A percentile compares a stretch with the other conserved stretches of the same genome.
phyloP scores from a whole-genome alignment of 1,140 invertebrate species.

The Leptestheria dahalacensis region DNA sequence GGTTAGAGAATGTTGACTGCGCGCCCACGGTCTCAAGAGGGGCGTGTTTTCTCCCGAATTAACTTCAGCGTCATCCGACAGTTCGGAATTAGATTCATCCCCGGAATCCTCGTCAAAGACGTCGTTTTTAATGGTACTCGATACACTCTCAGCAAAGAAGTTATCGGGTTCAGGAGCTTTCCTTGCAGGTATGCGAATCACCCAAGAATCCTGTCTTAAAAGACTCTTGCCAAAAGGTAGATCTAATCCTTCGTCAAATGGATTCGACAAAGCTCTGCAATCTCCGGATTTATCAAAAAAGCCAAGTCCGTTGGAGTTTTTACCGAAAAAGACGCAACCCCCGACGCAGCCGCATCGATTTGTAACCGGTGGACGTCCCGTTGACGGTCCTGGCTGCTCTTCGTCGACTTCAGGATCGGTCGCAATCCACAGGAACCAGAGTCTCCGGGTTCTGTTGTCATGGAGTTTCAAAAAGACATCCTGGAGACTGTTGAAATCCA shows the following conservation, averaged over 20 bases:
- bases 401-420: constrained; percentile 30
- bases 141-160: constrained; percentile 36
- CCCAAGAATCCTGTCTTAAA: constrained; percentile 77
- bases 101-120: background rate
- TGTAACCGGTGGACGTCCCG: constrained; percentile 37
- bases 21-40: background rate
- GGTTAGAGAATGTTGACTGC: background rate
- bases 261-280: constrained; percentile 12
- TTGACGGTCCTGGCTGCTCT: constrained; percentile 28
- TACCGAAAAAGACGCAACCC: constrained; percentile 86
- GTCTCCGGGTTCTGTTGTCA: constrained; percentile 67
- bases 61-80: background rate
- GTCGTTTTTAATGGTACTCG: constrained; percentile 37
- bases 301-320: constrained; percentile 62
- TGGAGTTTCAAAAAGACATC: constrained; percentile 50
- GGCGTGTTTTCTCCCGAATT: background rate
- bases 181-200: constrained; percentile 38
- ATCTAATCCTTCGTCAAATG: constrained; percentile 38
- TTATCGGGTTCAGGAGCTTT: background rate
- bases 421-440: constrained; percentile 87
- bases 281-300: constrained; percentile 45
- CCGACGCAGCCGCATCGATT: constrained; percentile 80
- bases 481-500: background rate
- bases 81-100: background rate
- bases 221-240: constrained; percentile 87